Base-by-base conservation (phyloP, 1,140 invertebrate species). In the Whitmania pigra region DNA sequence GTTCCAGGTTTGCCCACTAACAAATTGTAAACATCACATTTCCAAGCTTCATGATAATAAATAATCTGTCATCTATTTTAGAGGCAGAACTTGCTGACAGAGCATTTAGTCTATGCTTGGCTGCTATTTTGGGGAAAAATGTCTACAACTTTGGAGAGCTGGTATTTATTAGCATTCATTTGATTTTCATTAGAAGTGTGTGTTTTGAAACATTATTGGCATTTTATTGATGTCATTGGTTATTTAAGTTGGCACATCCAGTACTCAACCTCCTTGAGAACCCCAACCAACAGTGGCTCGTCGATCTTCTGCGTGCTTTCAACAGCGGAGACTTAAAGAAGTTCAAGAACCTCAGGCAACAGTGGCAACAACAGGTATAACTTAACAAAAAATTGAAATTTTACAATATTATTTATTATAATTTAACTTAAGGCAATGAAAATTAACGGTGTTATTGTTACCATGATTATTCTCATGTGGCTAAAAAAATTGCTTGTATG, bases 71-170 rank as follows among this genome's bases (percentile, higher is more conserved):
- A 53, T 74, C 71, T 71, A 78, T 87, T 27, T 83, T 83, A 53
- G 84, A 82, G 72, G 86, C 87, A 76, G 87, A 88, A 78, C 89
- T 90, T 82, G 86, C 86, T 73, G 88, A 89, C 76, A 89, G 89
- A 79, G 95, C 94, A 0, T 92, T 94, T 80, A 90, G 93, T 76
- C 85, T 99, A 20, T 91, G 93, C 0, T 82, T 99, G 7, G 94
- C 96, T 15, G 95, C 94, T 0, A 85, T 99, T 17, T 81, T 97
- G 0, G 95, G 94, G 15, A 91, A 97, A 78, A 91, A 90, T 54
- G 91, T 99, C 22, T 99, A 97, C 81, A 99, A 99, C 82, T 89
- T 99, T 78, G 95, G 94, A 0, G 96, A 99, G 84, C 82, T 99
- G 78, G 87, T 90, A 78, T 82, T 83, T 82, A 49, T 40, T 66